A percentile compares a stretch with the other conserved stretches of the same genome.
phyloP scores from a whole-genome alignment of 2,888 invertebrate genomes.

The Argyresthia albistria region DNA sequence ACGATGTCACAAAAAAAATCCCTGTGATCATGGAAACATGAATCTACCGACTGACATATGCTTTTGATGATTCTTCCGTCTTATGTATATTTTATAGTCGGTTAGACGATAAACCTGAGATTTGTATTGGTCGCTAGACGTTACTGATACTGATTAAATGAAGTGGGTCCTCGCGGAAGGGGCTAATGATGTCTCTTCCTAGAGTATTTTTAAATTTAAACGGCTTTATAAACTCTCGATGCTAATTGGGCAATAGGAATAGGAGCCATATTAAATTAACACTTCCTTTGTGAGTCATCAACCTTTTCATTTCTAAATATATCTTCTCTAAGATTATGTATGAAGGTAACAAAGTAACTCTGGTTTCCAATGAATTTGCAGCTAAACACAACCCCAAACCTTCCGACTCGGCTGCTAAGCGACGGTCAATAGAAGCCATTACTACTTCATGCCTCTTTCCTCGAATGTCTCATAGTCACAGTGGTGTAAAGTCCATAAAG shows the following conservation, averaged over 20 bases:
- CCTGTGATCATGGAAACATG: slow-evolving; percentile 55
- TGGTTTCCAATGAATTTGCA: too few relatives aligned
- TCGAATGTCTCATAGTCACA: not conserved
- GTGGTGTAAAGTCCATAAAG: not conserved
- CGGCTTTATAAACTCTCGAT: too few relatives aligned
- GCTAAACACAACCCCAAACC: too few relatives aligned
- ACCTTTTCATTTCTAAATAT: too few relatives aligned
- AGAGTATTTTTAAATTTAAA: slow-evolving; percentile 22
- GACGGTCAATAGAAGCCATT: too few relatives aligned
- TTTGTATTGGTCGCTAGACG: slow-evolving; percentile 62
- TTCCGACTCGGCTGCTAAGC: too few relatives aligned
- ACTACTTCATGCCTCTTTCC: too few relatives aligned
- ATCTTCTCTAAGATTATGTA: too few relatives aligned
- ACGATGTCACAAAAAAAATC: slow-evolving; percentile 56
- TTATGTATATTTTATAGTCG: slow-evolving; percentile 62
- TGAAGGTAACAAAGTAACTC: too few relatives aligned
- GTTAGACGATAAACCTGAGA: slow-evolving; percentile 59
- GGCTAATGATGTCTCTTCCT: slow-evolving; percentile 46
- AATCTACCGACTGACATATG: slow-evolving; percentile 15
- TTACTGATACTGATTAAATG: slow-evolving; percentile 68
- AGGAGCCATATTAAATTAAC: too few relatives aligned
- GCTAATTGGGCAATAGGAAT: too few relatives aligned
- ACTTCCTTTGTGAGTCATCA: too few relatives aligned
- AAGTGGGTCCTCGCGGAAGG: slow-evolving; percentile 56
- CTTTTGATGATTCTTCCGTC: slow-evolving; percentile 32